Evolutionary conservation across 2,113 vertebrate genomes (phyloP).

Genomic region (Scortum barcoo): DNA sequence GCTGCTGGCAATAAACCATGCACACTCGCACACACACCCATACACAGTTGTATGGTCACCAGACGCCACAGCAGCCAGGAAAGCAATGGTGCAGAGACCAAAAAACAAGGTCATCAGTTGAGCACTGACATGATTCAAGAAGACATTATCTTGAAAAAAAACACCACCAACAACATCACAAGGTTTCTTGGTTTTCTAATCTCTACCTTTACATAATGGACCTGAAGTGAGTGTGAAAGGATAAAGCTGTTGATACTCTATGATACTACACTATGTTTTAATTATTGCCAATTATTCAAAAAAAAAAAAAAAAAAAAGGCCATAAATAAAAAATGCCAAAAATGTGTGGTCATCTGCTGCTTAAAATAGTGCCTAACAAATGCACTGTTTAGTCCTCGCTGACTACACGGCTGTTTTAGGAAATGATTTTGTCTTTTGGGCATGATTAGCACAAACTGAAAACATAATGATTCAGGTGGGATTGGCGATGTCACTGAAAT

Average conservation of each 20-base stretch:
- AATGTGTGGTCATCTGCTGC: too few relatives aligned
- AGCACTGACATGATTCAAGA: slow-evolving; percentile 31
- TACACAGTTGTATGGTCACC: slow-evolving; percentile 40
- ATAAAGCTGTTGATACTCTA: neutral
- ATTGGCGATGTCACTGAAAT: neutral
- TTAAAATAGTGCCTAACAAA: neutral
- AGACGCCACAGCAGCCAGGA: slow-evolving; percentile 57
- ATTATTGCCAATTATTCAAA: neutral
- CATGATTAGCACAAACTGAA: neutral
- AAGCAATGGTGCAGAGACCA: slow-evolving; percentile 33
- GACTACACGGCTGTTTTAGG: neutral
- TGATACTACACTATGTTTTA: neutral
- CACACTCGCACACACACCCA: slow-evolving; percentile 23
- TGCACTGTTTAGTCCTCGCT: neutral
- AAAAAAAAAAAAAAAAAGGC: too few relatives aligned
- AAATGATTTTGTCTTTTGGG: neutral
- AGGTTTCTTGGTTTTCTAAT: neutral
- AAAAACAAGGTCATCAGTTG: slow-evolving; percentile 58
- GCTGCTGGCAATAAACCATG: slow-evolving; percentile 58
- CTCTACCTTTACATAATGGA: neutral
- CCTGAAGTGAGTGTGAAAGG: neutral
- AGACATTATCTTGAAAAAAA: slow-evolving; percentile 1
- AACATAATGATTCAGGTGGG: neutral
- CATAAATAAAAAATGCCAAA: too few relatives aligned
- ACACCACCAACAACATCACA: neutral